Base-by-base conservation (phyloP, 2,113 vertebrate species). In the Cisticola juncidis region DNA sequence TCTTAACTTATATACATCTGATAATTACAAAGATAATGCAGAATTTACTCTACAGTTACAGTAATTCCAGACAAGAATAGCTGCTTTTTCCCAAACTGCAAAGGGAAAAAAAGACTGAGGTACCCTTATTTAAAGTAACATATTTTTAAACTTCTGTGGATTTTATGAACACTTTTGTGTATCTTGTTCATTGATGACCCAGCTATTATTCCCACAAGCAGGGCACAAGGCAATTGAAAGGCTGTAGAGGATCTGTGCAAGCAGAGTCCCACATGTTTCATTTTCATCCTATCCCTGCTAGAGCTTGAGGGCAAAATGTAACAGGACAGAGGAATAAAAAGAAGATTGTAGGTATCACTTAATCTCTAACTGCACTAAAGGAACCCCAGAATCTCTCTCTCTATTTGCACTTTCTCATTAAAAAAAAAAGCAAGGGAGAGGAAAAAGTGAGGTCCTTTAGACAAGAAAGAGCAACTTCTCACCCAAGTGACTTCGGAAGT, bases 401-500 rank as follows among this genome's bases (percentile, higher is more conserved):
- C 44, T 45, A 35, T 22, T 26, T 71, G 23, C 24, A 51, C 9
- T 48, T 14, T 18, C 11, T 78, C 26, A 38, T 44, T 79, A 33
- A 81, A 88, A 87, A 0, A 3, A 64, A 33, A 10, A 86, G 11
- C 11, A 80, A 45, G 1, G 3, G 2, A 6, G 6, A 64, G 5
- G 19, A 40, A 61, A 76, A 36, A 48, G 19, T 11, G 23, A 58
- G 2, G 12, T 40, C 14, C 7, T 81, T 76, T 47, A 57, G 9
- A 77, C 6, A 45, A 53, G 7, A 87, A 79, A 53, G 48, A 51
- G 24, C 47, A 87, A 94, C 8, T 89, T 97, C 98, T 94, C 95
- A 99, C 99, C 98, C 5, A 99, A 95, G 71, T 99, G 99, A 97
- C 99, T 99, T 77, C 99, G 98, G 76, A 99, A 99, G 95, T 99